These are phyloP conservation scores for Dermochelys coriacea DNA, from an alignment of 2,797 vertebrate species.

Conservation along the genomic window DNA sequence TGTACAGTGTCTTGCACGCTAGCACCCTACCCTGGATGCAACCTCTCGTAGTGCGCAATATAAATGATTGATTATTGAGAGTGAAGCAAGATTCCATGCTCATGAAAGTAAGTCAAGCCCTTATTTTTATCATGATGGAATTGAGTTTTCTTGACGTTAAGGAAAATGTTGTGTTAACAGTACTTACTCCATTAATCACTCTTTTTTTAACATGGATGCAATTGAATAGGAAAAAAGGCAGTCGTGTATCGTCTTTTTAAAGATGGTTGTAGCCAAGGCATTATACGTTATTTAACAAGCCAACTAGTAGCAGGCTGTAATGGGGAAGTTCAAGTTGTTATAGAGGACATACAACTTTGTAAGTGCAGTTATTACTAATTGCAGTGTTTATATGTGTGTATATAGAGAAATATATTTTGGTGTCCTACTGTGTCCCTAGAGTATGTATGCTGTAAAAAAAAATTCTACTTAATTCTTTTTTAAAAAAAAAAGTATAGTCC, in stretches of 20 bases:
- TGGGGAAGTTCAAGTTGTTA: background rate
- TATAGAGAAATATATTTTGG: too few species aligned
- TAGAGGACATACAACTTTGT: background rate
- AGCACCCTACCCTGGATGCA: background rate
- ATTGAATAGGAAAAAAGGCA: background rate
- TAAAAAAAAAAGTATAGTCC: background rate
- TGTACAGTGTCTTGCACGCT: constrained; percentile 59
- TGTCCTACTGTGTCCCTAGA: background rate
- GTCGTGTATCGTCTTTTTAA: background rate
- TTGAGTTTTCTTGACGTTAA: background rate
- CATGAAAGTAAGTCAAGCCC: constrained; percentile 3
- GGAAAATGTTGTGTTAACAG: background rate
- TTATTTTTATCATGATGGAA: background rate
- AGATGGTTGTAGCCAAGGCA: background rate
- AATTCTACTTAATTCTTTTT: background rate
- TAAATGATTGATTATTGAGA: constrained; percentile 52
- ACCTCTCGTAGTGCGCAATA: constrained; percentile 50
- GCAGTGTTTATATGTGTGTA: accelerated
- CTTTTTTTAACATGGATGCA: background rate
- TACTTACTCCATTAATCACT: background rate
- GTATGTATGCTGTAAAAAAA: background rate
- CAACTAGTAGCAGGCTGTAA: background rate
- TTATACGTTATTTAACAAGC: background rate
- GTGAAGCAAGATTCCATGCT: background rate
- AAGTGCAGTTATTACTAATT: background rate